These are phyloP conservation scores for Sturnus vulgaris DNA, from an alignment of 2,113 vertebrate species.

Conservation along the genomic window DNA sequence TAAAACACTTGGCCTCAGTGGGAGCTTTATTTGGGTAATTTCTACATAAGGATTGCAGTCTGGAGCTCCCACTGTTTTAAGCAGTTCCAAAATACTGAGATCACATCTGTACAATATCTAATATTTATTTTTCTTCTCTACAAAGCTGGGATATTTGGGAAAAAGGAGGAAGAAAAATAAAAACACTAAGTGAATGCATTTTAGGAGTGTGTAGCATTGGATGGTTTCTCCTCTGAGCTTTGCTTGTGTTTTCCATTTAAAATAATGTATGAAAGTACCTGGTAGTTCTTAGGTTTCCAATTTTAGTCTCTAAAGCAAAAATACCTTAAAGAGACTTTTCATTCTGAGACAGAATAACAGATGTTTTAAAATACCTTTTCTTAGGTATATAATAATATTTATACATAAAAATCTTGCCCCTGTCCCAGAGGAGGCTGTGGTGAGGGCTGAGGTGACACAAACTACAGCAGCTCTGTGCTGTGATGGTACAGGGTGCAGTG, in stretches of 20 bases:
- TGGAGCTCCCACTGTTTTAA: conserved; percentile 12
- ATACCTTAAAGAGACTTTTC: background rate
- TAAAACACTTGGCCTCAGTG: conserved; percentile 48
- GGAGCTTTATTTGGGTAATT: conserved; percentile 55
- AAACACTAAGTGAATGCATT: background rate
- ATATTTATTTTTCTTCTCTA: conserved; percentile 11
- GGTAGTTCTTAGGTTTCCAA: background rate
- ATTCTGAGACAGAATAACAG: background rate
- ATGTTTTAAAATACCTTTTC: background rate
- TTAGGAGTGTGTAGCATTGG: background rate
- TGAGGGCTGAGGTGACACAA: background rate
- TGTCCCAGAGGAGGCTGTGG: fast-evolving
- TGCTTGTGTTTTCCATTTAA: background rate
- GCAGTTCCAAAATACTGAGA: conserved; percentile 15
- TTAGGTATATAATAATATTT: background rate
- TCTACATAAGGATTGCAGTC: conserved; percentile 3
- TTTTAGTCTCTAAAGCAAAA: background rate
- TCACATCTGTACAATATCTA: conserved; percentile 5
- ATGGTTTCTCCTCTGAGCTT: background rate
- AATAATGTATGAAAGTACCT: background rate
- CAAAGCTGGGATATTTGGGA: background rate
- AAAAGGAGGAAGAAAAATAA: background rate
- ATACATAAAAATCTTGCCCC: background rate
- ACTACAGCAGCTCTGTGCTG: background rate
- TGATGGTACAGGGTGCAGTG: fast-evolving